phyloP scores from a whole-genome alignment of 2,113 vertebrate species.

The Mirza zaza region DNA sequence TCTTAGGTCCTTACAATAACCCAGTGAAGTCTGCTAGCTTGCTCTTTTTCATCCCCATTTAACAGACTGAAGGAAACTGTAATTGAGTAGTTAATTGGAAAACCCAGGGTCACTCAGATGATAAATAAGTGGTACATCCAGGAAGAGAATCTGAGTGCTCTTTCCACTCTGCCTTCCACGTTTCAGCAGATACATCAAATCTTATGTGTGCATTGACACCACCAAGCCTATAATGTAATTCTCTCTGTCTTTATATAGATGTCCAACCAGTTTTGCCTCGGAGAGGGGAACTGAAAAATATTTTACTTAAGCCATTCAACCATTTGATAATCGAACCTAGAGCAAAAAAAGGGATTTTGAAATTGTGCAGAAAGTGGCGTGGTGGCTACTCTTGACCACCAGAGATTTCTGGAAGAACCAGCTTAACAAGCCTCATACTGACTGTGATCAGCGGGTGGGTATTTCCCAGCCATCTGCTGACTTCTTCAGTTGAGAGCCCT shows the following conservation, averaged over 20 bases:
- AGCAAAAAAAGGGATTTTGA: not conserved
- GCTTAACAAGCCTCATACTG: conserved; percentile 1
- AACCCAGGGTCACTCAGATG: not conserved
- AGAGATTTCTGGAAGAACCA: conserved; percentile 26
- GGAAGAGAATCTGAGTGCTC: not conserved
- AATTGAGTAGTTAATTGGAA: conserved; percentile 1
- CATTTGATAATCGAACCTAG: conserved; percentile 21
- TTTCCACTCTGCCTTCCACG: not conserved
- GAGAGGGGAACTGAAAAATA: not conserved
- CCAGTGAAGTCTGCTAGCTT: not conserved
- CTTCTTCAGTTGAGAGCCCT: conserved; percentile 62
- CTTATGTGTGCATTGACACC: not conserved
- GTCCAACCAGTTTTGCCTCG: not conserved
- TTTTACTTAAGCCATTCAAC: conserved; percentile 22
- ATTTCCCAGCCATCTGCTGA: conserved; percentile 72
- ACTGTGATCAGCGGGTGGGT: conserved; percentile 21
- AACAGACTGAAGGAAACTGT: conserved; percentile 11
- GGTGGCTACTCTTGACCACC: conserved; percentile 31
- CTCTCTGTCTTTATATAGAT: not conserved
- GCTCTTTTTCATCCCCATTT: not conserved
- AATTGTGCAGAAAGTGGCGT: conserved; percentile 26
- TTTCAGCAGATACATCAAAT: not conserved
- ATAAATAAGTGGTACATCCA: not conserved
- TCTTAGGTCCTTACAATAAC: not conserved
- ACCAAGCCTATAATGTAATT: not conserved